phyloP scores from a whole-genome alignment of 2,797 vertebrate species.

The Catostomus latipinnis region DNA sequence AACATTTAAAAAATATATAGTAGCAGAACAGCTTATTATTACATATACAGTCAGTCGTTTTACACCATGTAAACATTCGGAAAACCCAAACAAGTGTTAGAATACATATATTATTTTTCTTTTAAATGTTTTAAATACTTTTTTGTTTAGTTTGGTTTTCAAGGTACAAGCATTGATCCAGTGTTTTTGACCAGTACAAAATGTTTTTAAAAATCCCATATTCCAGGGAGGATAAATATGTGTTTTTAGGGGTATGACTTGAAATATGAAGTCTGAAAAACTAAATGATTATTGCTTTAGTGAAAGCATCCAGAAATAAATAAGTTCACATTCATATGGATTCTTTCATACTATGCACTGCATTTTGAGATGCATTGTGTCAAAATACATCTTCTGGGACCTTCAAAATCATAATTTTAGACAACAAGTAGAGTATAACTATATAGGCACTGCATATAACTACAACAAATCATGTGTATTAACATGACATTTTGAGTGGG shows the following conservation, averaged over 20 bases:
- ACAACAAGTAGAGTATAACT: conserved; percentile 1
- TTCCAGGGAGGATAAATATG: conserved; percentile 73
- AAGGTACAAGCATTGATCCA: conserved; percentile 84
- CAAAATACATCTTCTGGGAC: conserved; percentile 10
- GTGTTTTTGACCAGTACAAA: conserved; percentile 82
- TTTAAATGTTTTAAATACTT: too few relatives aligned
- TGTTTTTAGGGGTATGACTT: too few relatives aligned
- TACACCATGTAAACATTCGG: conserved; percentile 70
- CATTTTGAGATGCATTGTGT: not conserved
- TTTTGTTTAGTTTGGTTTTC: conserved; percentile 62
- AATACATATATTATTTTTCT: conserved; percentile 72
- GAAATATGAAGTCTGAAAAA: not conserved
- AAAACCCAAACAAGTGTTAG: conserved; percentile 81
- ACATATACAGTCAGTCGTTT: conserved; percentile 68
- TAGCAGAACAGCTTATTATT: conserved; percentile 75
- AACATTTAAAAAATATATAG: conserved; percentile 83
- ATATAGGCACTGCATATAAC: conserved; percentile 25
- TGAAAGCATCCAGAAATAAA: not conserved
- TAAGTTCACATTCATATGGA: conserved; percentile 23
- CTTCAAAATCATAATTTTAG: not conserved
- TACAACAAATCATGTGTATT: not conserved
- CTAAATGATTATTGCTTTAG: not conserved
- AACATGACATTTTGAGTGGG: not conserved
- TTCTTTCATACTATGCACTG: not conserved
- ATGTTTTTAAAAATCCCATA: conserved; percentile 82